phyloP scores from a whole-genome alignment of 2,888 invertebrate species.

The Diplazon laetatorius region DNA sequence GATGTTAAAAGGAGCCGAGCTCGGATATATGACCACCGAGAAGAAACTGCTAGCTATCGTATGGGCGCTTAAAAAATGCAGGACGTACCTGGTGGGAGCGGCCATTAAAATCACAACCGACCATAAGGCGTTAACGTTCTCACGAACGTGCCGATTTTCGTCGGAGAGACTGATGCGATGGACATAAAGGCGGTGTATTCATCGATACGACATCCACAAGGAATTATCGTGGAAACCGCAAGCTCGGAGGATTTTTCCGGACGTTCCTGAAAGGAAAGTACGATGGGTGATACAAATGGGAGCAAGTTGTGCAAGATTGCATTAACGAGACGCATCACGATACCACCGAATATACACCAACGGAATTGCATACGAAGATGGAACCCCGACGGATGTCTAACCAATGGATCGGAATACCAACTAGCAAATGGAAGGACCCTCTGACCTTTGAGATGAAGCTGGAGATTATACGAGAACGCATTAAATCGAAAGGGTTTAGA shows the following conservation, averaged over 20 bases:
- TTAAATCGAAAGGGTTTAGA: not conserved
- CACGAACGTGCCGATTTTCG: no score
- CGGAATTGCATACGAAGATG: not conserved
- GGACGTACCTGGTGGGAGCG: no score
- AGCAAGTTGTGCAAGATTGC: not conserved
- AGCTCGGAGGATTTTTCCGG: not conserved
- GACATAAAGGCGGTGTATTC: no score
- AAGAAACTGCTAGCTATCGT: no score
- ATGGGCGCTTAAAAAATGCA: no score
- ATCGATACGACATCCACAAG: no score
- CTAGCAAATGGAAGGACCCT: not conserved
- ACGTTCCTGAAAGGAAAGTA: not conserved
- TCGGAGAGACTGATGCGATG: no score
- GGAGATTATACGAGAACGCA: not conserved
- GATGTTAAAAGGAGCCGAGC: no score
- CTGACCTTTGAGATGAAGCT: not conserved
- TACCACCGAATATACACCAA: not conserved
- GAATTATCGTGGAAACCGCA: not conserved
- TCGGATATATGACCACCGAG: no score
- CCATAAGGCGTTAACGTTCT: no score
- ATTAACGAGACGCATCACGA: slow-evolving; percentile 27
- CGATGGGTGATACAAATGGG: not conserved
- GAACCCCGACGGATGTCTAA: not conserved
- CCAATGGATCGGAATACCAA: not conserved
- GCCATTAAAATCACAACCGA: no score